Evolutionary conservation across 2,113 vertebrate species (phyloP).

Genomic region (Bubo bubo): DNA sequence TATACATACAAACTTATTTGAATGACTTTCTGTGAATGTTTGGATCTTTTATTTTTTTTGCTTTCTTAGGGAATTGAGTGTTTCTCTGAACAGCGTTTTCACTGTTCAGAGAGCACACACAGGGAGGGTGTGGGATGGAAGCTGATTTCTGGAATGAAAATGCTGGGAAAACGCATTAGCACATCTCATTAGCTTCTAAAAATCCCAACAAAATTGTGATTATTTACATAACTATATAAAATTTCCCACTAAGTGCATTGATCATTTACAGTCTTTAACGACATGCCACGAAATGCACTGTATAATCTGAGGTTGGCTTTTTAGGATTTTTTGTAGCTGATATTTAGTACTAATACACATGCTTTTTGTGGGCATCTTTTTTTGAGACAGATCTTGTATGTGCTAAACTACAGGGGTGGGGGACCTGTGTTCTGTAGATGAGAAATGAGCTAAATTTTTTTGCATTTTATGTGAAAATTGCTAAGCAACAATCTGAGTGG

Average conservation of each 20-base stretch:
- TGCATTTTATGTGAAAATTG: not conserved
- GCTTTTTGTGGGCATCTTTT: not conserved
- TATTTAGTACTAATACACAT: not conserved
- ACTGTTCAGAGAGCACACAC: too few relatives aligned
- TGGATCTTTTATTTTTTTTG: slow-evolving; percentile 56
- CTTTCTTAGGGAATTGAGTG: slow-evolving; percentile 61
- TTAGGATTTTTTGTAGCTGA: not conserved
- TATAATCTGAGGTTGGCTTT: not conserved
- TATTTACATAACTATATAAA: not conserved
- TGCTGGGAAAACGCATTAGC: slow-evolving; percentile 52
- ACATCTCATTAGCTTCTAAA: slow-evolving; percentile 36
- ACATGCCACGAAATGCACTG: not conserved
- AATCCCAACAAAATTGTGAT: not conserved
- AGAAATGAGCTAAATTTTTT: not conserved
- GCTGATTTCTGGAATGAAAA: slow-evolving; percentile 57
- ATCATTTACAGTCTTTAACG: not conserved
- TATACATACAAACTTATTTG: slow-evolving; percentile 72
- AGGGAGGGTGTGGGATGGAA: slow-evolving; percentile 49
- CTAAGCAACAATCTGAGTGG: not conserved
- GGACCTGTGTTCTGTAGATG: not conserved
- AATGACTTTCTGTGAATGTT: slow-evolving; percentile 69
- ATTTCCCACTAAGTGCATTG: not conserved
- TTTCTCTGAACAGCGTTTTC: slow-evolving; percentile 57
- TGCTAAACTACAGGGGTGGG: not conserved
- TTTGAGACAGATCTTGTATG: not conserved